Base-by-base conservation (phyloP, 2,113 vertebrate species). In the Colossoma macropomum region DNA sequence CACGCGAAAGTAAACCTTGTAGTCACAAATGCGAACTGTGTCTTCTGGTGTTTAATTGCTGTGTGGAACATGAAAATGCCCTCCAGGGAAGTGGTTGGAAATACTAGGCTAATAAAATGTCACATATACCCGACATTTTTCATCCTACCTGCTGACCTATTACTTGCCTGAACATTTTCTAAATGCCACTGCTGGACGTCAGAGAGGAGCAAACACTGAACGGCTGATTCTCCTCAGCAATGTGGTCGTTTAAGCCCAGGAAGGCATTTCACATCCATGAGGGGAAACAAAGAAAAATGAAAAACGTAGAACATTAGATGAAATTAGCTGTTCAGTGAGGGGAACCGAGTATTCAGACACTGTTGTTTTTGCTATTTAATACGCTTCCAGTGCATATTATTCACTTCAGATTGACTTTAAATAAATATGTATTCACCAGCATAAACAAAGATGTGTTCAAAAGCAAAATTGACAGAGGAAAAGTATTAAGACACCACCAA, bases 1-100 rank as follows among this genome's bases (percentile, higher is more conserved):
- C 19, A 32, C 66, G 38, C 54, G 17, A 28, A 56, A 83, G 54
- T 63, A 78, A 63, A 83, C 23, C 25, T 54, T 30, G 63, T 77
- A 60, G 23, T 63, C 17, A 84, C 25, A 25, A 76, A 71, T 11
- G 11, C 1, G 56, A 75, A 0, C n/a, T 3, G 4, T 68, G 32
- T 41, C 17, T 2, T 41, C 28, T 27, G 25, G 62, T 41, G 28
- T 56, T 15, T 63, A 7, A 41, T 19, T 25, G 45, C 16, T 23
- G 74, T 60, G 28, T 15, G 19, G 30, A 38, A 38, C 60, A 75
- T 75, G n/a, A 56, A 54, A 34, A 17, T 12, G 54, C 30, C 30
- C 66, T 32, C 34, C 8, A 32, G 54, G 54, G 19, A 56, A 9
- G 6, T 10, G 63, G 28, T 1, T 2, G 63, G 16, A 19, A 66